Evolutionary conservation across 1,140 invertebrate species (phyloP).

Genomic region (Lineus longissimus): DNA sequence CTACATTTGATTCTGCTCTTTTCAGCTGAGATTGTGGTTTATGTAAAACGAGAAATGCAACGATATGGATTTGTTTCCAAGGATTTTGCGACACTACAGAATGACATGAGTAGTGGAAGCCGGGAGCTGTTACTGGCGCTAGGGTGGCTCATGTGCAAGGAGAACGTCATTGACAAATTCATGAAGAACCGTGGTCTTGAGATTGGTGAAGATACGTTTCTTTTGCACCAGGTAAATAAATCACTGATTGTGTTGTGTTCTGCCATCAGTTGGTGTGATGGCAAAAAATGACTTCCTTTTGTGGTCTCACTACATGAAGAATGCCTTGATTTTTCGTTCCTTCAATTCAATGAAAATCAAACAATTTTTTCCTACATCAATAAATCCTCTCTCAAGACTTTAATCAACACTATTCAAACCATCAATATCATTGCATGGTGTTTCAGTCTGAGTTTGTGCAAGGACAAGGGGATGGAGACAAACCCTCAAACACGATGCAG

Average conservation of each 20-base stretch:
- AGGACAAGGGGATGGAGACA: neutral
- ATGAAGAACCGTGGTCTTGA: slow-evolving; percentile 29
- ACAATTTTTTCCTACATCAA: no score
- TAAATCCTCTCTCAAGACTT: no score
- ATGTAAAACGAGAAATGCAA: slow-evolving; percentile 37
- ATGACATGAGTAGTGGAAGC: slow-evolving; percentile 33
- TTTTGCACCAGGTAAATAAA: slow-evolving; percentile 6
- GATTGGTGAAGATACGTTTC: slow-evolving; percentile 27
- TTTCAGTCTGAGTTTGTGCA: no score
- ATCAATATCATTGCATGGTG: no score
- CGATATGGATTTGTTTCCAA: slow-evolving; percentile 27
- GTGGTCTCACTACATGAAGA: neutral
- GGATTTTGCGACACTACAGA: slow-evolving; percentile 28
- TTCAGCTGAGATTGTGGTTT: slow-evolving; percentile 27
- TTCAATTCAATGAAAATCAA: no score
- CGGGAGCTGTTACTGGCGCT: slow-evolving; percentile 39
- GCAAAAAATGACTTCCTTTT: no score
- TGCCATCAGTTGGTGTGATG: neutral
- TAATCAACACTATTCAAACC: no score
- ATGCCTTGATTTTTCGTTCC: no score
- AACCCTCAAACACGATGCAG: no score
- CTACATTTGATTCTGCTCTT: slow-evolving; percentile 1
- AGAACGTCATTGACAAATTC: slow-evolving; percentile 31
- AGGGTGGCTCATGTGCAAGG: slow-evolving; percentile 37
- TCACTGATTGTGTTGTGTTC: no score